phyloP scores from a whole-genome alignment of 2,113 vertebrate genomes.

The Sakesphorus luctuosus region DNA sequence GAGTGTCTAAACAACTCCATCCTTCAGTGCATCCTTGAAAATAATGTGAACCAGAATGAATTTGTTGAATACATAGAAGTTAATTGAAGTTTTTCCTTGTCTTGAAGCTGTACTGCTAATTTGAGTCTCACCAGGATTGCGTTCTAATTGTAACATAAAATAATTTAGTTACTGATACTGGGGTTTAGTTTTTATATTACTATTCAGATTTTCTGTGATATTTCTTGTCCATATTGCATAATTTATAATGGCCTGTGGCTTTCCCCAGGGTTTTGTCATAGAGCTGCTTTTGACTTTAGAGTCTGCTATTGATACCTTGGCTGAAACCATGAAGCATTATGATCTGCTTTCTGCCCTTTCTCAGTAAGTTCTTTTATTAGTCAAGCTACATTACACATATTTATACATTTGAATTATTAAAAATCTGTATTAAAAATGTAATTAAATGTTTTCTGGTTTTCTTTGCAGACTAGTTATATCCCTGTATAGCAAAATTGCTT shows the following conservation, averaged over 20 bases:
- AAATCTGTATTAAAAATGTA: background rate
- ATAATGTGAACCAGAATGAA: background rate
- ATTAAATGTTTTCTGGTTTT: background rate
- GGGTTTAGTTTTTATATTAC: constrained; percentile 21
- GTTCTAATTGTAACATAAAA: background rate
- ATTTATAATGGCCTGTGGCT: constrained; percentile 35
- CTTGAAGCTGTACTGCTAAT: background rate
- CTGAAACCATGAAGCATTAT: constrained; percentile 95
- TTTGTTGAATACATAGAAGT: background rate
- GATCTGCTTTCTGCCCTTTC: constrained; percentile 94
- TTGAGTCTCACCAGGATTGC: background rate
- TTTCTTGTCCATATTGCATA: background rate
- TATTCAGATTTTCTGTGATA: background rate
- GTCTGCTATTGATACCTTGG: constrained; percentile 93
- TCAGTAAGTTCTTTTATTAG: constrained; percentile 83
- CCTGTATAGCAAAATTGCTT: background rate
- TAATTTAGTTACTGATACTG: background rate
- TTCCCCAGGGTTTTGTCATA: constrained; percentile 94
- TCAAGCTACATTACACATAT: background rate
- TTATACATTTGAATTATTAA: background rate
- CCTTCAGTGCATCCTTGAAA: background rate
- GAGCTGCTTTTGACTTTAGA: constrained; percentile 97
- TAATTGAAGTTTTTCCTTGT: background rate
- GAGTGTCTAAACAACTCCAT: background rate
- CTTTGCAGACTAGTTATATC: background rate